Evolutionary conservation across 2,113 vertebrate species (phyloP), one percentile per base, ranked within the genome.

Genomic region (Catagonus wagneri): DNA sequence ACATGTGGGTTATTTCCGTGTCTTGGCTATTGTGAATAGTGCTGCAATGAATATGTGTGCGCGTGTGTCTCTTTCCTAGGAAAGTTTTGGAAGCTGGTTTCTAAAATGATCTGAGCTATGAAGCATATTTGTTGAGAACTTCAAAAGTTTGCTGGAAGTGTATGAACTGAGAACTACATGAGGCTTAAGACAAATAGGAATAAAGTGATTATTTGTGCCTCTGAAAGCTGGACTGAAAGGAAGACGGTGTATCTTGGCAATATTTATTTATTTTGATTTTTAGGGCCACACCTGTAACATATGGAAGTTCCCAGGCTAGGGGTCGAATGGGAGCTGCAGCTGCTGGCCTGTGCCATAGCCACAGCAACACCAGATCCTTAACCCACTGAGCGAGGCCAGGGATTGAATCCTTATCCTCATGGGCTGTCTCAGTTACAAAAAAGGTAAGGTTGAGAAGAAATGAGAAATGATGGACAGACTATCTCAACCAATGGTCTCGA

Each of bases 381-480:
- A 44, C 44, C 44, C 44, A 44, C 44, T 8, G 5, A 44, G 44
- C 8, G 4, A 44, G 44, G 44, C 44, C 44, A 44, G 44, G 44
- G 44, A 44, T 44, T 8, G 44, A 44, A 44, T 8, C 44, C 8
- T 4, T 8, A 44, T 44, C 44, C 5, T 44, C 44, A 44, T 44
- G 27, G 84, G 11, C 39, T 29, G 54, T 90, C 16, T 50, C 32
- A 87, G 84, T 95, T 97, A 88, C 36, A 93, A 96, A 96, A 94
- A 97, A 93, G 90, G 87, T 16, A 94, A 96, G 96, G 90, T 71
- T 16, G 66, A 36, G 78, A 92, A 34, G 93, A 91, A 97, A 96
- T 97, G 74, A 98, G 98, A 96, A 97, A 96, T 87, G 36, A 50
- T 91, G 97, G 78, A 39, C 84, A 97, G 68, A 68, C 94, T 94